Evolutionary conservation across 2,113 vertebrate species (phyloP), one percentile per base, ranked within the genome.

Genomic region (Delphinapterus leucas): DNA sequence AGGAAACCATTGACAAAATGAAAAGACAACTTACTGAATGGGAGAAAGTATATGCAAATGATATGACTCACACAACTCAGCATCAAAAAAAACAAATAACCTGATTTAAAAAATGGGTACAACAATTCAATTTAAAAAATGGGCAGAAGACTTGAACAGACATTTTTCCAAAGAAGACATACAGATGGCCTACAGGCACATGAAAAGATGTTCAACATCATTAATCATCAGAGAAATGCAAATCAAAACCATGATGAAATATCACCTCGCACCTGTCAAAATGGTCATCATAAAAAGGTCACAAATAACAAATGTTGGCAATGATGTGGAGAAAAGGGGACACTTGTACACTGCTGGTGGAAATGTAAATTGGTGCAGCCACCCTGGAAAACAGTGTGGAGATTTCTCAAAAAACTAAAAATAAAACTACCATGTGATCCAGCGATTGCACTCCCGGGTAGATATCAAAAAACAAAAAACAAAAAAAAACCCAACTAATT

Each of bases 271-370:
- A 80, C 33, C 33, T 80, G 33, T 80, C 33, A 80, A 58, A 58
- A 58, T 80, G 33, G 12, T 33, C 20, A 25, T 36, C 49, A 80
- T 67, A 7, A 15, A 58, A 55, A 55, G 53, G n/a, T 14, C 65
- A 67, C 65, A 67, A 67, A 67, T n/a, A n/a, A 53, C 49, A 58
- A 80, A 80, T 80, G 49, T 80, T 58, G 21, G 20, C 12, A 6
- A 55, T 55, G 11, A 79, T 23, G 76, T 8, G 49, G 53, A 79
- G 49, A 36, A 79, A 79, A 8, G 11, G 6, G 49, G n/a, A 55
- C 20, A 0, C 33, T 79, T 36, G 10, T 55, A 55, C 33, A 25
- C 20, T 55, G 33, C 33, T 55, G 53, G 6, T 36, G 12, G 11
- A 11, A 79, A 14, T n/a, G 47, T n/a, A 79, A 79, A 55, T 79